Evolutionary conservation across 2,888 invertebrate species (phyloP), one percentile per base, ranked within the genome.

Genomic region (Diarsia brunnea): DNA sequence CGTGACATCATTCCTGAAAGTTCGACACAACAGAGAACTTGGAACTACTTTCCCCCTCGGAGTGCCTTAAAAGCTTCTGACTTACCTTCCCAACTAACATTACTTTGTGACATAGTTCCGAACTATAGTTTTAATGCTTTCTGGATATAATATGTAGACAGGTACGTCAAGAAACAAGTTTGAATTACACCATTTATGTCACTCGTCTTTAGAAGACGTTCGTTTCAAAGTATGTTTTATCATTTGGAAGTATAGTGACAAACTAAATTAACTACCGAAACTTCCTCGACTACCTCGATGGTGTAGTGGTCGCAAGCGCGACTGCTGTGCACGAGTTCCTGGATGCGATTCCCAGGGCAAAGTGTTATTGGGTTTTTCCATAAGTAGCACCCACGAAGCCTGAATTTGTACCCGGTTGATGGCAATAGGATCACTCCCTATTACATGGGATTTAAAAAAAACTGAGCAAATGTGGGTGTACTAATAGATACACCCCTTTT

Each of bases 1-100:
- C 66, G 60, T 78, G 85, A 87, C 80, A 76, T 80, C 79, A 60
- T 73, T 75, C 69, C 60, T 64, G 27, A 84, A 86, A 86, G 78
- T 86, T 82, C 38, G 71, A 75, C 74, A 79, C 73, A 73, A 76
- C 73, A 78, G 49, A 49, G 45, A 84, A 84, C 81, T 84, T 76
- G 27, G 70, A 64, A 77, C 72, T 80, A 87, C 73, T 87, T 86
- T 80, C 71, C 67, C 77, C 72, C 79, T 73, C 78, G 65, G 80
- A 84, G 87, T 77, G 78, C 71, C 76, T 84, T 86, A 86, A 87
- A 86, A 87, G 86, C 87, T 87, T 86, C 76, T 75, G 80, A 78
- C 80, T 78, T 87, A 80, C 85, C 85, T 80, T 73, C 73, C 69
- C 67, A 79, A 84, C 86, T 86, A 81, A 82, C 87, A 73, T 82